Base-by-base conservation (phyloP, 30 jellyfish, hydroid and myxozoan species). In the Chrysaora quinquecirrha region DNA sequence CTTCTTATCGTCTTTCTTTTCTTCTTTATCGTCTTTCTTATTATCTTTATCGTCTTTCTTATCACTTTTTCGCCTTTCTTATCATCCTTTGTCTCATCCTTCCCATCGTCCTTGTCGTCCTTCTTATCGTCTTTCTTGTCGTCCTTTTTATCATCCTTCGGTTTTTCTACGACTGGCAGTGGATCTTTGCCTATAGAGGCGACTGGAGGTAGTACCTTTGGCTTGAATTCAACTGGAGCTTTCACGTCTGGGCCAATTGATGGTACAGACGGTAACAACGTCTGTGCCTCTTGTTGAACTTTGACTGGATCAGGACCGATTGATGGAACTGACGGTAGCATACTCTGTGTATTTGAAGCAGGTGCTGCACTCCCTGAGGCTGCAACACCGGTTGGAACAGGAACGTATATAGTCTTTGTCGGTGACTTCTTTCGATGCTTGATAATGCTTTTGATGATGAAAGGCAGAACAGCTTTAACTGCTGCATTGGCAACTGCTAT, bases 111-210 rank as follows among this genome's bases (percentile, higher is more conserved):
- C 47, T 76, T 60, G 16, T 62, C 46, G 19, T 76, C 48, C 80
- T 61, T 76, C 67, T 22, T 32, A 12, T 30, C 68, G 28, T 22
- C 38, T 1, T 76, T 76, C 82, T 70, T 70, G 16, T 70, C 73
- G 18, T 70, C 38, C 30, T 67, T 54, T 24, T 50, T 69, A 23
- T 52, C 83, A 31, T 72, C 34, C 29, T 47, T 49, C 32, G 32
- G 46, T 21, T 72, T 70, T 30, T 35, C 50, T 9, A 43, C 52
- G 11, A 47, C 62, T 56, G 72, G 70, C 20, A 34, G 72, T 32
- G 96, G 91, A 14, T 87, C 96, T 71, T 87, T 75, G 9, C 87
- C 96, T 11, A 87, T 66, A 12, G 96, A 86, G 3, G 81, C 78
- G 58, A 75, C 90, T 16, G 85, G 79, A 14, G 84, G 61, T 10